These are phyloP conservation scores for Spinus pinus DNA, from an alignment of 2,797 vertebrate genomes.

Conservation along the genomic window DNA sequence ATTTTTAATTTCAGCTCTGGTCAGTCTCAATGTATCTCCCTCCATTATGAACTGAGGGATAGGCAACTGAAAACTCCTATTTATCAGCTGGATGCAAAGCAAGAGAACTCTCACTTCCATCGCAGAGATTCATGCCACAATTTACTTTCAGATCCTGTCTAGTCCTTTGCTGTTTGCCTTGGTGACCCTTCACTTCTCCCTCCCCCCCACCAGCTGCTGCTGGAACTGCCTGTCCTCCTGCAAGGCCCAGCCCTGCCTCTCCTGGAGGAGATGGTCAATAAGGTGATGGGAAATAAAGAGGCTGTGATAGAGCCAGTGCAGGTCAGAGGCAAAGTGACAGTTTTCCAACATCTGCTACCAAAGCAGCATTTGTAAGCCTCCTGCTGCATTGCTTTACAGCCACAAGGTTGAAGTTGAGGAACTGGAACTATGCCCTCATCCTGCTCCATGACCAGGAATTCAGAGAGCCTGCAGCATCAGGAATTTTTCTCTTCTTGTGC, in stretches of 20 bases:
- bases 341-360: background rate
- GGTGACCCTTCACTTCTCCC: background rate
- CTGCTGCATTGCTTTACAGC: background rate
- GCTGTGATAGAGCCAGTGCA: background rate
- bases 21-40: background rate
- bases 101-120: background rate
- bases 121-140: background rate
- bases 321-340: background rate
- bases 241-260: background rate
- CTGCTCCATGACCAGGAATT: background rate
- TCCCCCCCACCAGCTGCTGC: background rate
- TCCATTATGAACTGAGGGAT: background rate
- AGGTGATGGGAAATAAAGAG: background rate
- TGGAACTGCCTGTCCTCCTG: background rate
- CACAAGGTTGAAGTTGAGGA: background rate
- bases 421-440: accelerated
- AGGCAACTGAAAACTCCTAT: background rate
- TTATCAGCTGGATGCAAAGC: background rate
- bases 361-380: background rate
- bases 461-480: accelerated
- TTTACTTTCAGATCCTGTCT: background rate
- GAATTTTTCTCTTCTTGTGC: background rate
- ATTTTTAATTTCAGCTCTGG: background rate
- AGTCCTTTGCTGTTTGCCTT: background rate
- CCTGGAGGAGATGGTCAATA: background rate